Conservation (phyloP, 2,797 vertebrate species). For the Trachops cirrhosus region DNA sequence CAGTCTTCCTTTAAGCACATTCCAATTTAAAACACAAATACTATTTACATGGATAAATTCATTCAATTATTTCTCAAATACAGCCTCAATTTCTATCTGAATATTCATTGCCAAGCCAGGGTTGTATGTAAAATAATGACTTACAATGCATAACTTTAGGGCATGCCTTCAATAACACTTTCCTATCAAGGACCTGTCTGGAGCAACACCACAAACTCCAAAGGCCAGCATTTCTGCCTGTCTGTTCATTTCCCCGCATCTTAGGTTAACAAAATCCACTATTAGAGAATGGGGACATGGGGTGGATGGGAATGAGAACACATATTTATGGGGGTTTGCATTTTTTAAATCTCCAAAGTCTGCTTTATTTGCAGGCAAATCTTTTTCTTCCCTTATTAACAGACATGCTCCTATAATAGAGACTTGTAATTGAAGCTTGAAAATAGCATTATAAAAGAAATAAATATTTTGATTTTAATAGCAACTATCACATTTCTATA, state of each 20-base stretch:
- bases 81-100: not conserved
- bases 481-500: constrained; percentile 45
- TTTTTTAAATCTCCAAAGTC: not conserved
- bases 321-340: not conserved
- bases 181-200: not conserved
- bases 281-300: not conserved
- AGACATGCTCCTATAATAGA: not conserved
- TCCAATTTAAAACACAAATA: constrained; percentile 28
- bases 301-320: not conserved
- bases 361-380: constrained; percentile 36
- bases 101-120: not conserved
- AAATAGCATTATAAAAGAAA: constrained; percentile 54
- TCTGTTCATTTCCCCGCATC: not conserved
- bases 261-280: not conserved
- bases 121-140: not conserved
- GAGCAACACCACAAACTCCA: not conserved
- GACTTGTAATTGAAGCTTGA: constrained; percentile 42
- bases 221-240: not conserved
- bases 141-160: not conserved
- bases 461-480: constrained; percentile 63
- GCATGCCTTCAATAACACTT: not conserved
- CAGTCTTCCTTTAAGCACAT: not conserved
- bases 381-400: constrained; percentile 22
- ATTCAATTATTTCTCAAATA: constrained; percentile 17
- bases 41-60: not conserved